A percentile compares a stretch with the other conserved stretches of the same genome.
Conservation (phyloP, 2,888 invertebrate species). For the Drosophila diplacantha region DNA sequence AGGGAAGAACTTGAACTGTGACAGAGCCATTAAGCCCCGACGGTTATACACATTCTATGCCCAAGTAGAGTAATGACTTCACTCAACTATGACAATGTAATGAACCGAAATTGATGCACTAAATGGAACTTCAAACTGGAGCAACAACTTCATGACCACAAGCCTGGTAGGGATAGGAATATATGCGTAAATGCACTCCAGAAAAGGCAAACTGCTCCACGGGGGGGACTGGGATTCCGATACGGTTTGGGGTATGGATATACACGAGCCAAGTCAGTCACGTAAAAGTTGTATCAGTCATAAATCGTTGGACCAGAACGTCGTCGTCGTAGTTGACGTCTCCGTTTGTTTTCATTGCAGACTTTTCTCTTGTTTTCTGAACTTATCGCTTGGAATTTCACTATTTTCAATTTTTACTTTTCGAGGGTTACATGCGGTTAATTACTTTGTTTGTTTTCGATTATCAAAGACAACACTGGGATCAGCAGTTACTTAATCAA, state of each 20-base stretch:
- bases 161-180: background rate
- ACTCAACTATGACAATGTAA: conserved; percentile 71
- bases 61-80: conserved; percentile 25
- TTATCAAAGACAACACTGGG: conserved; percentile 29
- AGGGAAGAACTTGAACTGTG: conserved; percentile 51
- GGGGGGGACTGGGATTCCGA: conserved; percentile 7
- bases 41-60: conserved; percentile 38
- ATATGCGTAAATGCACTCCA: conserved; percentile 24
- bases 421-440: conserved; percentile 56
- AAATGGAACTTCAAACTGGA: conserved; percentile 62
- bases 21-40: conserved; percentile 58
- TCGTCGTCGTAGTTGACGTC: conserved; percentile 54
- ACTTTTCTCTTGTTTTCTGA: conserved; percentile 45
- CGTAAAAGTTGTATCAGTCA: conserved; percentile 66
- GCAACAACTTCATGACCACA: conserved; percentile 42
- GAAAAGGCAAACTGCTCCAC: conserved; percentile 22
- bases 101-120: conserved; percentile 67
- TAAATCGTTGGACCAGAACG: conserved; percentile 74
- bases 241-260: background rate
- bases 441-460: conserved; percentile 68
- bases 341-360: conserved; percentile 18
- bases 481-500: conserved; percentile 26
- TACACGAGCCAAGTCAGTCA: conserved; percentile 54
- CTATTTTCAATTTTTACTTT: conserved; percentile 54
- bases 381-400: conserved; percentile 63